Evolutionary conservation across 2,797 vertebrate genomes (phyloP), one percentile per base, ranked within the genome.

Genomic region (Myripristis murdjan): DNA sequence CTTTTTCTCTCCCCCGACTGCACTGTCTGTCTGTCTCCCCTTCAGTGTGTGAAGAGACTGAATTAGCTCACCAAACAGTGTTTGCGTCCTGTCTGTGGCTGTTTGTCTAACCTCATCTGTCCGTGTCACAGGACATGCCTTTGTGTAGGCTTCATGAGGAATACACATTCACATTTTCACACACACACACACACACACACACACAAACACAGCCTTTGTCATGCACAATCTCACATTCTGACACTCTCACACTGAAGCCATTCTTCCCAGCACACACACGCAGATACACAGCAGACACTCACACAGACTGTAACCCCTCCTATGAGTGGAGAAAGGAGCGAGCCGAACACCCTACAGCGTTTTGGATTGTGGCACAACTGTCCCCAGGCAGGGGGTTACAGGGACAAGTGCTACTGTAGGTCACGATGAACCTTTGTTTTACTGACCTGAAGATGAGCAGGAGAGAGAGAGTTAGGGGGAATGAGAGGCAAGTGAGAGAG

Each of bases 21-120:
- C 37, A 64, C 18, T 35, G 33, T 22, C 46, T 41, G 11, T 63
- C 44, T 31, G 20, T 63, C 49, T 52, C 23, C 16, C 46, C 46
- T n/a, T 33, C 6, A 61, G 18, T 26, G 74, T 53, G 24, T 70
- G 51, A 64, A 46, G 54, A 58, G 62, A 66, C 24, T 5, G 35
- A 37, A 39, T 47, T 70, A 47, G 48, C 68, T 66, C 56, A 81
- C 74, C 70, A 51, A 70, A 72, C 67, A 64, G 53, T 64, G 69
- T 56, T 82, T 78, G 64, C 71, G 35, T 81, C 65, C 67, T 24
- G 65, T 70, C 62, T 37, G 55, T 14, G 10, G 39, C 61, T 89
- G 85, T 92, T 88, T 86, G 56, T 85, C 58, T 89, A 86, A 87
- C 90, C 88, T 69, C 49, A 28, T 37, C 55, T 71, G 83, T 87